Evolutionary conservation across 2,113 vertebrate genomes (phyloP).

Genomic region (Lepisosteus osseus): DNA sequence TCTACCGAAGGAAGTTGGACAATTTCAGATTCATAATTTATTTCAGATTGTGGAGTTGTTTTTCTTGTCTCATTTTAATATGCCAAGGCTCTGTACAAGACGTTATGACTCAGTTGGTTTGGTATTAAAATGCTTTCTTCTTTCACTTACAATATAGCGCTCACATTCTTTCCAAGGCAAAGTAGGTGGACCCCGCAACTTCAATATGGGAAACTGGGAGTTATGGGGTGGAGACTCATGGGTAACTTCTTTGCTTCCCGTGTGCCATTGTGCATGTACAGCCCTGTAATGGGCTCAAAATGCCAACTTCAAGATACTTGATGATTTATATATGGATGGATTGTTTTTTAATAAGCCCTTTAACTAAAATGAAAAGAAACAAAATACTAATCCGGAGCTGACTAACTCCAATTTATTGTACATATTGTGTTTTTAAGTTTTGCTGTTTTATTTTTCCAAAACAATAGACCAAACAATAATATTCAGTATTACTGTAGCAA

Average conservation of each 20-base stretch:
- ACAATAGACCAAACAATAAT: no score
- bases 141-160: slow-evolving; percentile 45
- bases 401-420: slow-evolving; percentile 30
- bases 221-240: slow-evolving; percentile 74
- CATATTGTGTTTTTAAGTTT: neutral
- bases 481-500: no score
- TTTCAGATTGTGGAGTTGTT: neutral
- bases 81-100: neutral
- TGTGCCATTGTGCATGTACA: slow-evolving; percentile 57
- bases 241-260: slow-evolving; percentile 61
- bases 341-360: slow-evolving; percentile 27
- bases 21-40: neutral
- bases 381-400: slow-evolving; percentile 29
- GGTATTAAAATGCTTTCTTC: slow-evolving; percentile 38
- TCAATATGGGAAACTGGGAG: slow-evolving; percentile 70
- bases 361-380: neutral
- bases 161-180: slow-evolving; percentile 63
- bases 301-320: slow-evolving; percentile 53
- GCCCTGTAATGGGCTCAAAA: slow-evolving; percentile 43
- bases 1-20: neutral
- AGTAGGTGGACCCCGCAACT: slow-evolving; percentile 66
- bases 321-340: slow-evolving; percentile 58
- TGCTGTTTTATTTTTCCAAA: neutral
- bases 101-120: slow-evolving; percentile 20
- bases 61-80: neutral